Conservation (phyloP, 2,113 vertebrate genomes). For the Catharus bicknelli region DNA sequence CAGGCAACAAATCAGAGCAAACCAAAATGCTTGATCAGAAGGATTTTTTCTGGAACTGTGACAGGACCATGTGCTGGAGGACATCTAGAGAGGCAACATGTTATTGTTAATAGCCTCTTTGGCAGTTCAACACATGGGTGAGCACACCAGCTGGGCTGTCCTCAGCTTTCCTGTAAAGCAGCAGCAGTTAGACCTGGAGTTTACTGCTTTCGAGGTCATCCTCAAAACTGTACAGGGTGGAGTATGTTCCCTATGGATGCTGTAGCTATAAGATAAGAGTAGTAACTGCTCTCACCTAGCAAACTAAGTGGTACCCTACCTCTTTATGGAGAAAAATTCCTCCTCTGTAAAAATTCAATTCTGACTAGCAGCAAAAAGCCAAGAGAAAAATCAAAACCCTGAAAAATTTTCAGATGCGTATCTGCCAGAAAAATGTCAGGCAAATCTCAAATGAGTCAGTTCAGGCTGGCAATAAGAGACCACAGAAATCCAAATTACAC, state of each 20-base stretch:
- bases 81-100: not conserved
- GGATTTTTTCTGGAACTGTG: not conserved
- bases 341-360: not conserved
- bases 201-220: not conserved
- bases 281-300: not conserved
- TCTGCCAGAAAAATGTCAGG: conserved; percentile 11
- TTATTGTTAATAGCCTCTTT: not conserved
- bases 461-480: not conserved
- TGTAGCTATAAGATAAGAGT: not conserved
- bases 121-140: not conserved
- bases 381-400: not conserved
- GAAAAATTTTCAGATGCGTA: not conserved
- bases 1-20: not conserved
- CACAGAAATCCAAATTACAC: conserved; percentile 34
- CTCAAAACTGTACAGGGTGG: not conserved
- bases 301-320: not conserved
- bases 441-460: not conserved
- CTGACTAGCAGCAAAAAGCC: not conserved
- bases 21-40: not conserved
- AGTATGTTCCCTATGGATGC: fast-evolving
- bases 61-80: not conserved
- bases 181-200: not conserved
- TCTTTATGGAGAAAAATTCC: not conserved
- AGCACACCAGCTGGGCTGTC: not conserved
- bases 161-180: not conserved